These are phyloP conservation scores for Vireo griseus DNA, from an alignment of 2,797 vertebrate genomes.

Conservation along the genomic window DNA sequence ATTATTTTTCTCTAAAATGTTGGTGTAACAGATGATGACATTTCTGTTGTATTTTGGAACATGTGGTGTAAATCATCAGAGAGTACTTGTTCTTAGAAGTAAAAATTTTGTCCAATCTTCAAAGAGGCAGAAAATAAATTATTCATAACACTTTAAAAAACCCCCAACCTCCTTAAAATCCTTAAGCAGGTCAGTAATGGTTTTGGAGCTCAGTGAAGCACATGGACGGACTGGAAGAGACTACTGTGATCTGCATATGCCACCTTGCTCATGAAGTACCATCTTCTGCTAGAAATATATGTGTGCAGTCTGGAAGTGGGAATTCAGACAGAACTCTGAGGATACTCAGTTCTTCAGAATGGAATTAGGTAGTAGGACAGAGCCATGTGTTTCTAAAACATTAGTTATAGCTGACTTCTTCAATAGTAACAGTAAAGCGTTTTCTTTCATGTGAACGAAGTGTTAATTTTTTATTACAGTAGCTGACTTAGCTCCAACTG, in stretches of 20 bases:
- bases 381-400: background rate
- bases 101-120: background rate
- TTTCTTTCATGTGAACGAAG: background rate
- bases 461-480: background rate
- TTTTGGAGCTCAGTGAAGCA: background rate
- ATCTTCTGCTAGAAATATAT: background rate
- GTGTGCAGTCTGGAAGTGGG: background rate
- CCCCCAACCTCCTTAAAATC: rapidly evolving
- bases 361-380: background rate
- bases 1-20: background rate
- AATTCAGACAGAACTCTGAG: background rate
- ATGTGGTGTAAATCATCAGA: background rate
- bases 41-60: background rate
- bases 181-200: background rate
- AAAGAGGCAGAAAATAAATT: background rate
- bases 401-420: background rate
- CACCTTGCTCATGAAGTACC: background rate
- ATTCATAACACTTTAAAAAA: background rate
- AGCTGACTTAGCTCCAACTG: background rate
- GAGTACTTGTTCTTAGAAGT: background rate
- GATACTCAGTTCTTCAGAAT: background rate
- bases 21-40: background rate
- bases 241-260: background rate
- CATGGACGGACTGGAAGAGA: background rate
- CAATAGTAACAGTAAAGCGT: background rate